These are phyloP conservation scores for Ciona savignyi DNA, from an alignment of 23 tunicate genomes.

Conservation along the genomic window DNA sequence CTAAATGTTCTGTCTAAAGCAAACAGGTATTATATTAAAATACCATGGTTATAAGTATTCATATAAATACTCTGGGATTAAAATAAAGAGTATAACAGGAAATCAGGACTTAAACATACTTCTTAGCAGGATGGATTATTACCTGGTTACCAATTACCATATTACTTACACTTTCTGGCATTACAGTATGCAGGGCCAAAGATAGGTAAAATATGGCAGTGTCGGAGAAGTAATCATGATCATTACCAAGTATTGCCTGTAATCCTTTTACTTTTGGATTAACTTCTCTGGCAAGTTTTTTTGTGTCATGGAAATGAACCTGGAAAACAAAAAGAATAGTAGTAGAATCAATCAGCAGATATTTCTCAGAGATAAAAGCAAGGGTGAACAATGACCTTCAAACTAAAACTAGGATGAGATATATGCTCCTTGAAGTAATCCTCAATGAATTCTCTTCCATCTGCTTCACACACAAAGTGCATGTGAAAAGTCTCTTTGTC, in stretches of 20 bases:
- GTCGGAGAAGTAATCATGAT: constrained; percentile 72
- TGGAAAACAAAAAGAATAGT: constrained; percentile 6
- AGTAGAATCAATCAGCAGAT: too few relatives aligned
- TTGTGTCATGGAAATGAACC: constrained; percentile 67
- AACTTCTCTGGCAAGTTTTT: constrained; percentile 26
- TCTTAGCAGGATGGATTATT: too few relatives aligned
- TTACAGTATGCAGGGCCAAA: constrained; percentile 51
- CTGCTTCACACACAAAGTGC: constrained; percentile 87
- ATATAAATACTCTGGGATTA: too few relatives aligned
- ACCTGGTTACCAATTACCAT: too few relatives aligned
- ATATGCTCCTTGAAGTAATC: constrained; percentile 31
- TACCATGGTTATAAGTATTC: too few relatives aligned
- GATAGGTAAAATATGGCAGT: constrained; percentile 67
- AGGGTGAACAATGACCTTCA: constrained; percentile 31
- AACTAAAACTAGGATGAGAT: constrained; percentile 53
- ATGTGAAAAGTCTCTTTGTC: constrained; percentile 52
- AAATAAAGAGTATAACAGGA: too few relatives aligned
- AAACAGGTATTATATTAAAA: too few relatives aligned
- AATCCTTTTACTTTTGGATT: constrained; percentile 26
- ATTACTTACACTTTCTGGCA: constrained; percentile 62
- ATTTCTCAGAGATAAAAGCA: too few relatives aligned
- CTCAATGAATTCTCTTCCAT: constrained; percentile 46
- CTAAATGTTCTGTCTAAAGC: too few relatives aligned
- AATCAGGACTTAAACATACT: too few relatives aligned
- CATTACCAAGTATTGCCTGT: constrained; percentile 46